Evolutionary conservation across 2,888 invertebrate species (phyloP).

Genomic region (Aleiodes alternator): DNA sequence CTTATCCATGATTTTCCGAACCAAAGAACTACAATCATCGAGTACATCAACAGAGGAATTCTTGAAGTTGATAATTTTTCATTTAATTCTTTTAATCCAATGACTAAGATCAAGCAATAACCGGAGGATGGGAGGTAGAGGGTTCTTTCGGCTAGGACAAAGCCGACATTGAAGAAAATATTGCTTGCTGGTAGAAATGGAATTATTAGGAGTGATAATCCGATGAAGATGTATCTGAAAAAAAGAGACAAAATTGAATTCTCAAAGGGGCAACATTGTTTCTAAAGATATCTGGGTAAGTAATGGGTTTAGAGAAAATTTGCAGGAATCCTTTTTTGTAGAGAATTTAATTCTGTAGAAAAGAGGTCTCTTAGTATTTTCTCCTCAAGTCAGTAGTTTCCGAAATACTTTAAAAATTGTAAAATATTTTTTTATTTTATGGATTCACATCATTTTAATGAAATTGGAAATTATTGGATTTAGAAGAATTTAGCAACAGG

Average conservation of each 20-base stretch:
- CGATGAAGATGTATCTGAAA: slow-evolving; percentile 79
- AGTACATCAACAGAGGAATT: slow-evolving; percentile 61
- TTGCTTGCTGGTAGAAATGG: slow-evolving; percentile 92
- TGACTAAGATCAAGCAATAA: slow-evolving; percentile 83
- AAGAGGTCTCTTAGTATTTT: too few relatives aligned
- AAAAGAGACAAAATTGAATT: slow-evolving; percentile 35
- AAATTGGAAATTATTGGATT: too few relatives aligned
- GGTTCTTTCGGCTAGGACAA: slow-evolving; percentile 92
- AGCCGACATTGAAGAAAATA: slow-evolving; percentile 90
- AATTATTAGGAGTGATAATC: slow-evolving; percentile 80
- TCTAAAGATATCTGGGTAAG: too few relatives aligned
- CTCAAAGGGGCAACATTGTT: neutral
- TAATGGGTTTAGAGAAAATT: too few relatives aligned
- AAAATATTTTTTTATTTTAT: too few relatives aligned
- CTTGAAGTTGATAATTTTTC: slow-evolving; percentile 54
- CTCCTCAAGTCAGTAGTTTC: too few relatives aligned
- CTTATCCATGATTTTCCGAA: slow-evolving; percentile 75
- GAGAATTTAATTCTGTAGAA: too few relatives aligned
- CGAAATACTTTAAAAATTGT: too few relatives aligned
- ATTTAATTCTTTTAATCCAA: slow-evolving; percentile 78
- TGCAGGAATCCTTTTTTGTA: too few relatives aligned
- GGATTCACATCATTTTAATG: too few relatives aligned
- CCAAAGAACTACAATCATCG: slow-evolving; percentile 66
- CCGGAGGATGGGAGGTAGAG: slow-evolving; percentile 90
- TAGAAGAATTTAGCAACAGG: too few relatives aligned